These are phyloP conservation scores for Penaeus vannamei DNA, from an alignment of 1,140 invertebrate genomes.

Conservation along the genomic window DNA sequence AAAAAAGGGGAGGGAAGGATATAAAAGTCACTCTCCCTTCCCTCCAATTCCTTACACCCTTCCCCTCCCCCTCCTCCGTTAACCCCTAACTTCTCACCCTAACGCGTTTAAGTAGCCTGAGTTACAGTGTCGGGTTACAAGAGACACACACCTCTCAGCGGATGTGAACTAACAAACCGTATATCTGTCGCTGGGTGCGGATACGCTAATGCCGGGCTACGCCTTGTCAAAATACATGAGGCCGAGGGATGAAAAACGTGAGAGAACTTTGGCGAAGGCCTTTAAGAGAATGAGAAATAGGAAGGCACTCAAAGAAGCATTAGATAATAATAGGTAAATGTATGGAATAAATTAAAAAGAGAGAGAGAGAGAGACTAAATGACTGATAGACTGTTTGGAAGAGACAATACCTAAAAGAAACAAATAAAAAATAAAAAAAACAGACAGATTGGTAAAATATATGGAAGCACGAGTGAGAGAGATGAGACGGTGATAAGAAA, in stretches of 20 bases:
- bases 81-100: constrained; percentile 16
- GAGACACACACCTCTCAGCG: constrained; percentile 53
- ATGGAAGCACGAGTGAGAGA: too few relatives aligned
- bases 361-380: background rate
- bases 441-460: too few relatives aligned
- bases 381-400: background rate
- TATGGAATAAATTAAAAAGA: background rate
- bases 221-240: constrained; percentile 55
- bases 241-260: constrained; percentile 31
- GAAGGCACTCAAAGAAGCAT: too few relatives aligned
- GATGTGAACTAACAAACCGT: constrained; percentile 62
- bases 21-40: background rate
- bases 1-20: background rate
- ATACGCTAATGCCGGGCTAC: constrained; percentile 53
- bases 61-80: constrained; percentile 3
- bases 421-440: too few relatives aligned
- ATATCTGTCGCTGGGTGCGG: constrained; percentile 57
- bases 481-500: background rate
- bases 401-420: too few relatives aligned
- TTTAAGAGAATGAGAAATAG: background rate
- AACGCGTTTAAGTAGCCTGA: constrained; percentile 54
- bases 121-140: constrained; percentile 51
- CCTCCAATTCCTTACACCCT: background rate
- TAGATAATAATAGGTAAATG: background rate
- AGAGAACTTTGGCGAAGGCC: constrained; percentile 20